Evolutionary conservation across 2,113 vertebrate species (phyloP).

Genomic region (Chelonoidis abingdonii): DNA sequence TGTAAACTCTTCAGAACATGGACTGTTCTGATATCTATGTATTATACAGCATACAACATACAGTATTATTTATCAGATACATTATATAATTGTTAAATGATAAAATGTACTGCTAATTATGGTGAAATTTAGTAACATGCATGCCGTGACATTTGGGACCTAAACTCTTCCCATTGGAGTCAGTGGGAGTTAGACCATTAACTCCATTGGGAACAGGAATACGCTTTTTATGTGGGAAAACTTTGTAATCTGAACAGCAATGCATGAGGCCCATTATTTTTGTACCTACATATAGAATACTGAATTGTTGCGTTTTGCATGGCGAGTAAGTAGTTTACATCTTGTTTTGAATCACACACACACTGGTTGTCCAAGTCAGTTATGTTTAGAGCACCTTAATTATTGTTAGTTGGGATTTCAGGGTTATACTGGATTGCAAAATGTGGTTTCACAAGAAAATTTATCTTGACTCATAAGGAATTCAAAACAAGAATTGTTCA

Average conservation of each 20-base stretch:
- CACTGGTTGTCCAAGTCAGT: background rate
- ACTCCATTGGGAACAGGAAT: background rate
- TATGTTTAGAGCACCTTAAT: background rate
- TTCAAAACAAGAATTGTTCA: slow-evolving; percentile 6
- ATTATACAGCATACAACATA: background rate
- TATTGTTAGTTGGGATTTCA: background rate
- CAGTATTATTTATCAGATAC: background rate
- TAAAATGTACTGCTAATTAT: background rate
- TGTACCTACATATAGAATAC: background rate
- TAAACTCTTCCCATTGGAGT: background rate
- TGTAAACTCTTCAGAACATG: background rate
- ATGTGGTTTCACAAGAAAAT: background rate
- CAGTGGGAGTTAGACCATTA: background rate
- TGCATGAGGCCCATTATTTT: background rate
- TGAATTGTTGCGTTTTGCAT: background rate
- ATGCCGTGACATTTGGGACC: background rate
- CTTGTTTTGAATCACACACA: background rate
- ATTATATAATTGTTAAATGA: background rate
- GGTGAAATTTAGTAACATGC: background rate
- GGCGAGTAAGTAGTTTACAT: background rate
- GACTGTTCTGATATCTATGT: background rate
- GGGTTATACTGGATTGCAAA: background rate
- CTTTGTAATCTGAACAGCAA: background rate
- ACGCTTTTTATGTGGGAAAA: background rate
- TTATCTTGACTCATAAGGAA: background rate